Base-by-base conservation (phyloP, 2,113 vertebrate genomes). In the Chaenocephalus aceratus region DNA sequence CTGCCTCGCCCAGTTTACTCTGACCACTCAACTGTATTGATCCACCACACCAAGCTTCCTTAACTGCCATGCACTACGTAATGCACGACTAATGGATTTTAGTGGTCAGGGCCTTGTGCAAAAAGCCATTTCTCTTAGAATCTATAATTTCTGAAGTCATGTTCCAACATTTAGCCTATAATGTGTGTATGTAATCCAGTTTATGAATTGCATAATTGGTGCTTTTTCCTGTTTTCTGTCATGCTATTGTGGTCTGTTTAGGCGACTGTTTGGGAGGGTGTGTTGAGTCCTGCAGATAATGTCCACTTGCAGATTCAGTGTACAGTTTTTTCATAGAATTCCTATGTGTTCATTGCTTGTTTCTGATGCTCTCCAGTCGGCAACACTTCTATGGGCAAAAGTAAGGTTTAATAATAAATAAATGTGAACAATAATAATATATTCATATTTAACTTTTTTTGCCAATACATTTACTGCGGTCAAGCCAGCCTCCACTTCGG, bases 51-150 rank as follows among this genome's bases (percentile, higher is more conserved):
- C 1, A 41, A 71, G 54, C 73, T 59, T 66, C n/a, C 26, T 87
- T 46, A 10, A 70, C 59, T 45, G 36, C 12, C 26, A 5, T 18
- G 10, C 14, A 3, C 30, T 46, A n/a, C 21, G 0, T 92, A 86
- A 89, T 92, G 87, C 59, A 75, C 16, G 0, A 52, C 72, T 92
- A 93, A 93, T 93, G 91, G 91, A 85, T 7, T 13, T 44, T 13
- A 52, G 77, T 78, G 81, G 82, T 90, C 65, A 79, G 52, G 67
- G 78, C 49, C 26, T 36, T 63, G 45, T 81, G 57, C 64, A 66
- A 75, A 74, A 81, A 7, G 57, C 63, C 89, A 83, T 85, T 77
- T 48, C 79, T 69, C 26, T n/a, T 53, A 60, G 85, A 85, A 71
- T 78, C 4, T 66, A 56, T 73, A 12, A 68, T 54, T 82, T 67